These are phyloP conservation scores for Malurus cyaneus DNA, from an alignment of 2,113 vertebrate genomes.

Conservation along the genomic window DNA sequence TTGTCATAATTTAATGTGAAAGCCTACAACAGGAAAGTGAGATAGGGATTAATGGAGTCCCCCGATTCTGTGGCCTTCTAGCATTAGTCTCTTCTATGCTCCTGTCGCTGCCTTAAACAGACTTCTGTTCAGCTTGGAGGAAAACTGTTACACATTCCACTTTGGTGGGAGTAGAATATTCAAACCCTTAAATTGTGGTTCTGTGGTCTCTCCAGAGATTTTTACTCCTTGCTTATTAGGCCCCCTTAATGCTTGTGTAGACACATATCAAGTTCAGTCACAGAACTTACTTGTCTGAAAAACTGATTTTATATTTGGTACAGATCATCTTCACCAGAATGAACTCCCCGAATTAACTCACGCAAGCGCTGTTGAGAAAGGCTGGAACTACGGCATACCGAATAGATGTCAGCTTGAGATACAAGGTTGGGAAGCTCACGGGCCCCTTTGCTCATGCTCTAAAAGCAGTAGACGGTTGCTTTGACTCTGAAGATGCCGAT, in stretches of 20 bases:
- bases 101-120: neutral
- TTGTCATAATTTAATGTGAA: neutral
- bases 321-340: neutral
- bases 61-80: neutral
- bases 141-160: fast-evolving
- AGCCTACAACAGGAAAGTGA: neutral
- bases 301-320: neutral
- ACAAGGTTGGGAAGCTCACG: neutral
- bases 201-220: neutral
- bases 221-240: neutral
- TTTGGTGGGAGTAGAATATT: neutral
- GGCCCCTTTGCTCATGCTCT: fast-evolving
- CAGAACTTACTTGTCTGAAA: neutral
- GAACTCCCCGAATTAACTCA: neutral
- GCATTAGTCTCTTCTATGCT: neutral
- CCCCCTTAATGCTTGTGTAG: neutral
- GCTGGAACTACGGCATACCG: neutral
- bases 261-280: neutral
- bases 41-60: neutral
- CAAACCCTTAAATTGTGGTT: neutral
- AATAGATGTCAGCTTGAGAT: neutral
- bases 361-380: neutral
- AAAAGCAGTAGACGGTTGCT: neutral
- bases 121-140: neutral
- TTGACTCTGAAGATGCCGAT: neutral